Base-by-base conservation (phyloP, 2,797 vertebrate species). In the Chloroceryle amazona region DNA sequence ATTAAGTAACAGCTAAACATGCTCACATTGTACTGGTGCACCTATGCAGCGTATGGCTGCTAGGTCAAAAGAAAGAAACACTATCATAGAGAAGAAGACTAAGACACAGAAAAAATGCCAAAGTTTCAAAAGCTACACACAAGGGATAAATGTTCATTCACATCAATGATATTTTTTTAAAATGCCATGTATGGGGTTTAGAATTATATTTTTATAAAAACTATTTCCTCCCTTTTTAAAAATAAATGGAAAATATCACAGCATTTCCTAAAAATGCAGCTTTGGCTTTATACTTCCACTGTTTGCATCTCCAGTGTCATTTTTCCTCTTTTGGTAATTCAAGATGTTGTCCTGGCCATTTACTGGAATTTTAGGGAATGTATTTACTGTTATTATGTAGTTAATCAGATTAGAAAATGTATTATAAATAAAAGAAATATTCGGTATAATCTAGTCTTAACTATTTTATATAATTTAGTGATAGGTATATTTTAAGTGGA, bases 181-280 rank as follows among this genome's bases (percentile, higher is more conserved):
- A 93, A 76, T 80, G 33, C 46, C 79, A 73, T 67, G 29, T 44
- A 44, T 44, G 83, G 15, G 35, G 65, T 97, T 96, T 26, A 68
- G 52, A 96, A 89, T 67, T 6, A 29, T 80, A 91, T 83, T 90
- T 90, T 94, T 29, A 79, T 87, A 94, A 97, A 86, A 90, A 81
- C 47, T 44, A 93, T 81, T 90, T 96, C 72, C 78, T 37, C 6
- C 44, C 60, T 76, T 90, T 95, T 90, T 3, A 93, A 96, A 98
- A 97, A 90, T 80, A 96, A 97, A 96, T 47, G 1, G 55, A 95
- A 97, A 90, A 95, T 81, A 73, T 47, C 88, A 86, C 75, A 96
- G 85, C 54, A 76, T 97, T 97, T 95, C 61, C 63, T 1, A 31
- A 94, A 89, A 96, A 86, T 96, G 95, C 86, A 97, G 78, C 78